Evolutionary conservation across 35 echinoderm and acorn worm species (phyloP).

Genomic region (Diadema setosum): DNA sequence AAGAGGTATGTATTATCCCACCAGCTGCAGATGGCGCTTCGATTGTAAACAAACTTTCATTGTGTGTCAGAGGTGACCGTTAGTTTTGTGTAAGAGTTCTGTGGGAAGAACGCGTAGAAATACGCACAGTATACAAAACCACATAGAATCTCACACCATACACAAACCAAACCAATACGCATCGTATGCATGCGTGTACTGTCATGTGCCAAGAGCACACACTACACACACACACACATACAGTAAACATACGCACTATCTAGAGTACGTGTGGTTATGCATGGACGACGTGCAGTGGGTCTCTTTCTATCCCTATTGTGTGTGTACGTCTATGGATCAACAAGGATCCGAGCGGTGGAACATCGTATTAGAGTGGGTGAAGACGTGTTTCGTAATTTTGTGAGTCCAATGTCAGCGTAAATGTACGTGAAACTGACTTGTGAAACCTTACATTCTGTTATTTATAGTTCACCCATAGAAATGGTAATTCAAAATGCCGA

Average conservation of each 20-base stretch:
- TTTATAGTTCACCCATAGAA: neutral
- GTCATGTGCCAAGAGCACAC: neutral
- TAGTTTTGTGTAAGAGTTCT: neutral
- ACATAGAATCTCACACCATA: neutral
- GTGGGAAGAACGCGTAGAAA: neutral
- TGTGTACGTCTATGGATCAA: too few species aligned
- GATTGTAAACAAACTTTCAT: neutral
- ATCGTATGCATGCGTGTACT: neutral
- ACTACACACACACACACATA: neutral
- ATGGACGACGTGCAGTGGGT: too few species aligned
- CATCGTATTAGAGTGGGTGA: neutral
- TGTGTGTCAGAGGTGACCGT: constrained; percentile 24
- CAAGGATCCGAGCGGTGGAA: neutral
- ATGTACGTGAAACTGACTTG: neutral
- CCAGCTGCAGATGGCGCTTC: constrained; percentile 18
- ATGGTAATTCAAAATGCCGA: too few species aligned
- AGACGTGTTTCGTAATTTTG: neutral
- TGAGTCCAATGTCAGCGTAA: neutral
- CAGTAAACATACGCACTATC: neutral
- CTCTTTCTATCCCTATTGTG: too few species aligned
- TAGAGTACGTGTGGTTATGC: neutral
- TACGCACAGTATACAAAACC: neutral
- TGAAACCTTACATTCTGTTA: neutral
- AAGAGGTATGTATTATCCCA: too few species aligned
- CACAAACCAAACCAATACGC: neutral